Conservation (phyloP, 2,888 invertebrate genomes). For the Spialia ferax region DNA sequence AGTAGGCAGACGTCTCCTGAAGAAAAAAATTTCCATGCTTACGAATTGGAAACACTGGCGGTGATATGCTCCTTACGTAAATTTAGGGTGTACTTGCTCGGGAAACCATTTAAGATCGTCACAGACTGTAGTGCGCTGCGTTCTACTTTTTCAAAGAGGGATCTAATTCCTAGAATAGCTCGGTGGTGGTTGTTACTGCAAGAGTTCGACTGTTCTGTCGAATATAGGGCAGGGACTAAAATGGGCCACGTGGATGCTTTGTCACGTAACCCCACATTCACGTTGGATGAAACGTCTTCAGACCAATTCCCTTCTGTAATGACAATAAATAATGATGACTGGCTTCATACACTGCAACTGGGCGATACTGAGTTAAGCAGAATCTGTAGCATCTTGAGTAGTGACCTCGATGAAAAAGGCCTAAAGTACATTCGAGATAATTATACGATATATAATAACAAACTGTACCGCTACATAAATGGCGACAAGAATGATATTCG, state of each 20-base stretch:
- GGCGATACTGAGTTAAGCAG: conserved; percentile 1
- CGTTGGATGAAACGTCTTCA: conserved; percentile 1
- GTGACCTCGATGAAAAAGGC: no score
- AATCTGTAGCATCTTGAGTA: neutral
- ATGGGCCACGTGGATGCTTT: neutral
- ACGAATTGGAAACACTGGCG: no score
- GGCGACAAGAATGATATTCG: neutral
- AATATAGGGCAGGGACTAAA: neutral
- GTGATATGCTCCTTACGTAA: no score
- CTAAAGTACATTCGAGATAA: no score
- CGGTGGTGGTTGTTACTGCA: conserved; percentile 2
- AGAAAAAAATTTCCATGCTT: no score
- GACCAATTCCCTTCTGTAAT: conserved; percentile 4
- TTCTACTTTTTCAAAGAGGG: no score
- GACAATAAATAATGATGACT: neutral
- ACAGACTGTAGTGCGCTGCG: no score
- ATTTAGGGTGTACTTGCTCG: no score
- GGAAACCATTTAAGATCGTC: no score
- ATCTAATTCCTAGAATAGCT: neutral
- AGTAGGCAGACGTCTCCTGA: no score
- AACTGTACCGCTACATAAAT: neutral
- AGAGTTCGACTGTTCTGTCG: neutral
- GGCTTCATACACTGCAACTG: neutral
- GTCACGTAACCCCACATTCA: conserved; percentile 2
- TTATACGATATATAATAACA: neutral